A percentile compares a stretch with the other conserved stretches of the same genome.
Conservation (phyloP, 1,140 invertebrate species). For the Ylistrum balloti region DNA sequence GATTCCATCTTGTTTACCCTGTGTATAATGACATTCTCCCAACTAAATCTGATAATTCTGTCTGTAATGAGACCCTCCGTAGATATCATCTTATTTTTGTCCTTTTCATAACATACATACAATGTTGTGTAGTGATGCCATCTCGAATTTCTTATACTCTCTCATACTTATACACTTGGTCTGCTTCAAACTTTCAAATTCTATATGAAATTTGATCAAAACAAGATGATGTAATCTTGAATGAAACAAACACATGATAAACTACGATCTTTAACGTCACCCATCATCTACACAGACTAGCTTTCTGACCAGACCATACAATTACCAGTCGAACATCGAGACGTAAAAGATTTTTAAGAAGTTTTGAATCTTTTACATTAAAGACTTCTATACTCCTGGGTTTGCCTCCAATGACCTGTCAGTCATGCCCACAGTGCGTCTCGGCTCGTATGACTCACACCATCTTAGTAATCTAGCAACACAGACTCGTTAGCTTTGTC, state of each 20-base stretch:
- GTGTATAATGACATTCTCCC: too few species aligned
- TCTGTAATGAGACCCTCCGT: too few species aligned
- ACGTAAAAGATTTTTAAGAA: not conserved
- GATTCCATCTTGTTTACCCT: too few species aligned
- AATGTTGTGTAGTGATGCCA: too few species aligned
- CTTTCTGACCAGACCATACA: not conserved
- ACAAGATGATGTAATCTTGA: not conserved
- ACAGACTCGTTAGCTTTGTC: not conserved
- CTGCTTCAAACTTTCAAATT: too few species aligned
- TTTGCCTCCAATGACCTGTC: not conserved
- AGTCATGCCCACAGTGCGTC: not conserved
- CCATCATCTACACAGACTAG: not conserved
- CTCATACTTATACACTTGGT: too few species aligned
- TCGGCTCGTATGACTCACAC: not conserved
- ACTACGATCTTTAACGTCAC: not conserved
- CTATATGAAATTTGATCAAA: constrained; percentile 11
- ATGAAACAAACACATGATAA: not conserved
- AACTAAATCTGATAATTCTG: too few species aligned
- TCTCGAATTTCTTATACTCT: too few species aligned
- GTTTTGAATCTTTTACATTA: not conserved
- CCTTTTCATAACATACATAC: too few species aligned
- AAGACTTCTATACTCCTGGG: not conserved
- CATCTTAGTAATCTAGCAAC: not conserved
- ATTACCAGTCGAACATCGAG: constrained; percentile 22
- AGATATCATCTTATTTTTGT: too few species aligned